A percentile compares a stretch with the other conserved stretches of the same genome.
Evolutionary conservation across 2,797 vertebrate species (phyloP).

Genomic region (Pagetopsis macropterus): DNA sequence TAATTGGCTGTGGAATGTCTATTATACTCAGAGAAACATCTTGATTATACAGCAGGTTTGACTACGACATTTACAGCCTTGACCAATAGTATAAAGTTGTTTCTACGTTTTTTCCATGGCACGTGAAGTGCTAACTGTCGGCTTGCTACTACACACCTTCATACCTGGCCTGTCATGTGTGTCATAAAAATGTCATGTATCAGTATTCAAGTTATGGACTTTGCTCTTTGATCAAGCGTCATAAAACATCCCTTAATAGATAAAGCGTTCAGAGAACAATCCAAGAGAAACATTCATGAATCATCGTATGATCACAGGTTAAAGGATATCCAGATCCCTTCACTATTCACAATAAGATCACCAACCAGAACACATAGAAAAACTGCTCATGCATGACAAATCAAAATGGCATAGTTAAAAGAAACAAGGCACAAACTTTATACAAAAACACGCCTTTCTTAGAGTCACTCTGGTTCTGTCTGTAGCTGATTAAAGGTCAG

Average conservation of each 20-base stretch:
- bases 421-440: slow-evolving; percentile 71
- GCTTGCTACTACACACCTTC: slow-evolving; percentile 3
- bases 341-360: slow-evolving; percentile 10
- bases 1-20: slow-evolving; percentile 22
- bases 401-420: slow-evolving; percentile 47
- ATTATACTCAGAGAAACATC: slow-evolving; percentile 17
- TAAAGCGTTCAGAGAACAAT: slow-evolving; percentile 26
- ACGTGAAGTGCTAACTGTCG: slow-evolving; percentile 4
- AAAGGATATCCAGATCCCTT: slow-evolving; percentile 14
- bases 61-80: neutral
- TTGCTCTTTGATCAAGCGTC: slow-evolving; percentile 33
- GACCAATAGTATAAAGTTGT: slow-evolving; percentile 19
- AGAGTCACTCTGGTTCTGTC: slow-evolving; percentile 46
- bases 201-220: slow-evolving; percentile 15
- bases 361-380: slow-evolving; percentile 8
- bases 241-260: slow-evolving; percentile 36
- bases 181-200: slow-evolving; percentile 7
- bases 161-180: neutral
- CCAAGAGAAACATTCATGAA: slow-evolving; percentile 48
- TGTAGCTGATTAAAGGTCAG: slow-evolving; percentile 67
- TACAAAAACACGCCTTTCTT: slow-evolving; percentile 45
- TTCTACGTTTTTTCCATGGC: slow-evolving; percentile 4
- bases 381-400: slow-evolving; percentile 36
- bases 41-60: slow-evolving; percentile 24
- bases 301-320: slow-evolving; percentile 11